Evolutionary conservation across 2,113 vertebrate species (phyloP).

Genomic region (Cathartes aura): DNA sequence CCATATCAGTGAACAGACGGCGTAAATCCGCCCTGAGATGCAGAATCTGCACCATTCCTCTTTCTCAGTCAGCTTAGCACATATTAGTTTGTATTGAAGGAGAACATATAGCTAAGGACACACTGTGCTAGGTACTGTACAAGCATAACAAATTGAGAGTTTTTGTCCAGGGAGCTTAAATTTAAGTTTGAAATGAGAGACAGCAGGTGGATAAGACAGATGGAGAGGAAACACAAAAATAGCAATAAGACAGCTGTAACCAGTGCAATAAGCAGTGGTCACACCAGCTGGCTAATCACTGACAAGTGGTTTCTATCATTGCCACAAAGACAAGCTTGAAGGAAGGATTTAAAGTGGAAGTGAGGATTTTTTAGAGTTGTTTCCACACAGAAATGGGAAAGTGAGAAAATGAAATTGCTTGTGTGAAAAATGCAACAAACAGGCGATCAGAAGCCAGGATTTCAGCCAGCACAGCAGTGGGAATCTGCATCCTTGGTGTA

Average conservation of each 20-base stretch:
- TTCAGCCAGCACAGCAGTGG: neutral
- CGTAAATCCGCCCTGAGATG: neutral
- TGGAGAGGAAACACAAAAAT: conserved; percentile 59
- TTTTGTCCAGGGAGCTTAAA: conserved; percentile 46
- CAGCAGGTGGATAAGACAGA: conserved; percentile 65
- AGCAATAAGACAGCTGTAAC: conserved; percentile 59
- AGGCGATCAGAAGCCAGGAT: neutral
- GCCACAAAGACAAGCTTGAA: neutral
- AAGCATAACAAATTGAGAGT: conserved; percentile 26
- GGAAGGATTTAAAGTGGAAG: conserved; percentile 32
- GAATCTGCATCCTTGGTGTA: neutral
- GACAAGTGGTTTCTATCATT: conserved; percentile 24
- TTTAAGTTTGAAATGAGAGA: conserved; percentile 51
- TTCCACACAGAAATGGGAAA: neutral
- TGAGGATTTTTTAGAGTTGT: neutral
- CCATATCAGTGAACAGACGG: neutral
- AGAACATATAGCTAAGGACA: neutral
- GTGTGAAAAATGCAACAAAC: neutral
- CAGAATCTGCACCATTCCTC: neutral
- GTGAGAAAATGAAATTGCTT: neutral
- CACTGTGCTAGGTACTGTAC: neutral
- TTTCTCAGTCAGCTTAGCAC: neutral
- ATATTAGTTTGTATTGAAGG: neutral
- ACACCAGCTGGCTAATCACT: conserved; percentile 61
- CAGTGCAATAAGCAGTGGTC: conserved; percentile 43